These are phyloP conservation scores for Aromia moschata DNA, from an alignment of 2,888 invertebrate species.

Conservation along the genomic window DNA sequence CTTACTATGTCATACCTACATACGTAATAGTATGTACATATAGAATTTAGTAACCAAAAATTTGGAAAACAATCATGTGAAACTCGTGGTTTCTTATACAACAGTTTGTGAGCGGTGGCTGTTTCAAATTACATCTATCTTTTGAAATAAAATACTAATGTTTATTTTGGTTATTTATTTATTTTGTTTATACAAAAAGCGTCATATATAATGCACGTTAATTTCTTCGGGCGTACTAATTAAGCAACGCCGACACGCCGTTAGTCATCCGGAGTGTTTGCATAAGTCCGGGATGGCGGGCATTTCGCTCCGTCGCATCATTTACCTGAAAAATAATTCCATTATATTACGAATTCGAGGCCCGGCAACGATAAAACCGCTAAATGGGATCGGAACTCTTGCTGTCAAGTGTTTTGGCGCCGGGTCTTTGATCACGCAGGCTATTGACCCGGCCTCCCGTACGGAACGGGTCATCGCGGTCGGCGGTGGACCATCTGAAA, in stretches of 20 bases:
- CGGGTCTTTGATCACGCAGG: slow-evolving; percentile 56
- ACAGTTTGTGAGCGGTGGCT: too few relatives aligned
- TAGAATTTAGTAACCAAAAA: too few relatives aligned
- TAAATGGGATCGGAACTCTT: slow-evolving; percentile 47
- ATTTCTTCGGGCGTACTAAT: too few relatives aligned
- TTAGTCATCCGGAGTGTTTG: slow-evolving; percentile 32
- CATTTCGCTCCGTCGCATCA: slow-evolving; percentile 4
- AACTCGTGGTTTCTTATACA: too few relatives aligned
- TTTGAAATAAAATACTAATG: too few relatives aligned
- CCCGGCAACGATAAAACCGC: slow-evolving; percentile 41
- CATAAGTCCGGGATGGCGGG: slow-evolving; percentile 16
- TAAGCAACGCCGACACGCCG: neutral
- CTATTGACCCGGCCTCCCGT: slow-evolving; percentile 50
- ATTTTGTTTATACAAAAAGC: too few relatives aligned
- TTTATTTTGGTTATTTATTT: too few relatives aligned
- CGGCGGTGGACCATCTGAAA: slow-evolving; percentile 50
- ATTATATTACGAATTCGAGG: slow-evolving; percentile 44
- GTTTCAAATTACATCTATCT: too few relatives aligned
- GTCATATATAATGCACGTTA: too few relatives aligned
- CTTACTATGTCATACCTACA: too few relatives aligned
- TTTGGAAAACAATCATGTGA: too few relatives aligned
- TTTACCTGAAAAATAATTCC: slow-evolving; percentile 41
- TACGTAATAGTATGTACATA: too few relatives aligned
- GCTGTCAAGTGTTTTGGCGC: slow-evolving; percentile 57
- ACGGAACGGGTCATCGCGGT: slow-evolving; percentile 44